A percentile compares a stretch with the other conserved stretches of the same genome.
phyloP scores from a whole-genome alignment of 2,797 vertebrate genomes.

The Percopsis omiscomaycus region DNA sequence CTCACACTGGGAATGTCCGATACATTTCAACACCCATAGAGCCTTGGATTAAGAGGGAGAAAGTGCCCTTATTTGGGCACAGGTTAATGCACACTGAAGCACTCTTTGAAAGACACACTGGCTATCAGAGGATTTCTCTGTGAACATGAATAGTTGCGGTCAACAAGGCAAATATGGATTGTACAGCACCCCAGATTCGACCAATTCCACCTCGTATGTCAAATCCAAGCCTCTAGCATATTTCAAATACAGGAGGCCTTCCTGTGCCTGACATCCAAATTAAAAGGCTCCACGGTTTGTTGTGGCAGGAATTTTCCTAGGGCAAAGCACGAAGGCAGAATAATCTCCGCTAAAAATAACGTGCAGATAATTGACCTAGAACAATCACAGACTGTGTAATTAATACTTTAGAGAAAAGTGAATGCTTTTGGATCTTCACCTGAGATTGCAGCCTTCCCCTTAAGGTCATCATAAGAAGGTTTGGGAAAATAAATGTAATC shows the following conservation, averaged over 20 bases:
- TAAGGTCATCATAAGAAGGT: conserved; percentile 32
- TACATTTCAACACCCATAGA: conserved; percentile 5
- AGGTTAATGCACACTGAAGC: conserved; percentile 6
- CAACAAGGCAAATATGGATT: not conserved
- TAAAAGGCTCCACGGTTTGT: conserved; percentile 20
- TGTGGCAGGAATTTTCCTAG: conserved; percentile 31
- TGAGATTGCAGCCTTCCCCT: conserved; percentile 45
- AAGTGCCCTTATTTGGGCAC: not conserved
- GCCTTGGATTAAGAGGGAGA: conserved; percentile 8
- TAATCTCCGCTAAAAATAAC: conserved; percentile 49
- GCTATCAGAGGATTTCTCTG: conserved; percentile 18
- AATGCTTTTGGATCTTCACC: conserved; percentile 54
- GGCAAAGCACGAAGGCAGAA: conserved; percentile 42
- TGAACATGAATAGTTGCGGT: conserved; percentile 14
- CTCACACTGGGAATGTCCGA: not conserved
- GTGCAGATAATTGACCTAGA: conserved; percentile 62
- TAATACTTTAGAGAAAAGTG: conserved; percentile 70
- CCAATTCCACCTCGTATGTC: conserved; percentile 20
- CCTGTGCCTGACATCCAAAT: conserved; percentile 37
- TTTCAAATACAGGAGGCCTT: conserved; percentile 34
- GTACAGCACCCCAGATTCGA: conserved; percentile 24
- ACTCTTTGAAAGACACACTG: not conserved
- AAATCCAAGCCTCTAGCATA: conserved; percentile 27
- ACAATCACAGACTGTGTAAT: conserved; percentile 56
- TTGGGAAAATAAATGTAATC: conserved; percentile 65